phyloP scores from a whole-genome alignment of 2,797 vertebrate genomes.

The Leuciscus waleckii region DNA sequence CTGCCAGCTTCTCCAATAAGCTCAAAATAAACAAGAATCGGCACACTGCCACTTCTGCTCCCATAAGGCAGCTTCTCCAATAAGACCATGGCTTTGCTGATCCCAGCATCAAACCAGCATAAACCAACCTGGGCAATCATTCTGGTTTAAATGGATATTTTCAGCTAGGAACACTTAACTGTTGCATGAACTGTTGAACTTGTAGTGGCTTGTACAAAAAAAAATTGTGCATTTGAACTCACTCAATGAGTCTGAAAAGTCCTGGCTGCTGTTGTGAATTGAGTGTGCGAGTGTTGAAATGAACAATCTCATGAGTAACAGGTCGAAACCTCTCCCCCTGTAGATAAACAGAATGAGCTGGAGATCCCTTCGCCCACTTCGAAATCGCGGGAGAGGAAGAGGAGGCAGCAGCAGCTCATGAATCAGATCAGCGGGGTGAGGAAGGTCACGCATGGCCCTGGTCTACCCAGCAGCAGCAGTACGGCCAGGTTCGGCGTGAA shows the following conservation, averaged over 20 bases:
- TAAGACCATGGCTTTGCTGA: neutral
- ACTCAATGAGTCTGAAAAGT: slow-evolving; percentile 30
- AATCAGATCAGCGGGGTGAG: slow-evolving; percentile 95
- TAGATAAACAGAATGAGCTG: slow-evolving; percentile 97
- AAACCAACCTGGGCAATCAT: neutral
- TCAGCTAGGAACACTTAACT: too few relatives aligned
- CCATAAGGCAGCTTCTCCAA: too few relatives aligned
- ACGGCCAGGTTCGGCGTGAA: slow-evolving; percentile 93
- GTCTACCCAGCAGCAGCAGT: slow-evolving; percentile 83
- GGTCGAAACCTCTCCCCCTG: slow-evolving; percentile 37
- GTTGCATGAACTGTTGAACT: neutral
- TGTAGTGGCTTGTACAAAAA: slow-evolving; percentile 7
- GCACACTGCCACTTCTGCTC: too few relatives aligned
- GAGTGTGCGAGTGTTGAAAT: slow-evolving; percentile 8
- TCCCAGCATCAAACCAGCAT: slow-evolving; percentile 12
- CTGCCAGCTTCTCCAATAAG: neutral
- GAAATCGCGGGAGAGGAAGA: slow-evolving; percentile 94
- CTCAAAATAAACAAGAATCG: too few relatives aligned
- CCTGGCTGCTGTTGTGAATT: slow-evolving; percentile 24
- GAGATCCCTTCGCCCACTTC: slow-evolving; percentile 94
- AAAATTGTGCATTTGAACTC: neutral
- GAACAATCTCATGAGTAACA: slow-evolving; percentile 29
- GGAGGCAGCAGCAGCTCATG: slow-evolving; percentile 84
- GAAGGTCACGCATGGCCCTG: slow-evolving; percentile 90
- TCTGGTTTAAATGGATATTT: neutral